Base-by-base conservation (phyloP, 2,888 invertebrate species). In the Synanthedon vespiformis region DNA sequence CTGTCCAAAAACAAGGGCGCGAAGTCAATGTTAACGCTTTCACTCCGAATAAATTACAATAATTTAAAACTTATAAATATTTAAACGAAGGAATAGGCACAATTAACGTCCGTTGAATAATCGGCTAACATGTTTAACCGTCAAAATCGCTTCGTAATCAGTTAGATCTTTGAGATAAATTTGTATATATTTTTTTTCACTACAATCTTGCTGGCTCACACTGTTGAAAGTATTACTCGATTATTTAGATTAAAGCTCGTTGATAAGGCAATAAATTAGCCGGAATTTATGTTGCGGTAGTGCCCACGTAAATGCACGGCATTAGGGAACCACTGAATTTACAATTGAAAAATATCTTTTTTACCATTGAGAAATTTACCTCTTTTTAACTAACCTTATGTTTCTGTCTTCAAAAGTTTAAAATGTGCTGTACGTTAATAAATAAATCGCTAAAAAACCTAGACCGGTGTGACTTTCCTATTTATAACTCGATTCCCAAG, bases 21-120 rank as follows among this genome's bases (percentile, higher is more conserved):
- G 52, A 54, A 61, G 34, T 51, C 56, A 56, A 56, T 65, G 76
- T 81, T 79, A 79, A 71, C 83, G 79, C 77, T 74, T 82, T 82
- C 77, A 78, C 85, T 80, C 68, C 67, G 74, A 65, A 85, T 84
- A 70, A 56, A 77, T 83, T 82, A 74, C 56, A 74, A 78, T 79
- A 71, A 62, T 50, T 48, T 68, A 63, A 69, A 55, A 52, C 57
- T 60, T 64, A 75, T 75, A 68, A 72, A 73, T 74, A 72, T 73
- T 68, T 69, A 72, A 67, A 63, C 50, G 55, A 55, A 61, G 63
- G 64, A 60, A 51, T 62, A 60, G 62, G 69, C 13, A 44, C 44
- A 44, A 44, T 44, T 44, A 44, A 44, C 14, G 44, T 44, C 14
- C 44, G n/a, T 6, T 44, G 44, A 44, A 44, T 13, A 44, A 44